Percentiles rank a stretch among this genome's conserved stretches.
phyloP scores from a whole-genome alignment of 2,797 vertebrate genomes.

The Pantherophis alleghaniensis region DNA sequence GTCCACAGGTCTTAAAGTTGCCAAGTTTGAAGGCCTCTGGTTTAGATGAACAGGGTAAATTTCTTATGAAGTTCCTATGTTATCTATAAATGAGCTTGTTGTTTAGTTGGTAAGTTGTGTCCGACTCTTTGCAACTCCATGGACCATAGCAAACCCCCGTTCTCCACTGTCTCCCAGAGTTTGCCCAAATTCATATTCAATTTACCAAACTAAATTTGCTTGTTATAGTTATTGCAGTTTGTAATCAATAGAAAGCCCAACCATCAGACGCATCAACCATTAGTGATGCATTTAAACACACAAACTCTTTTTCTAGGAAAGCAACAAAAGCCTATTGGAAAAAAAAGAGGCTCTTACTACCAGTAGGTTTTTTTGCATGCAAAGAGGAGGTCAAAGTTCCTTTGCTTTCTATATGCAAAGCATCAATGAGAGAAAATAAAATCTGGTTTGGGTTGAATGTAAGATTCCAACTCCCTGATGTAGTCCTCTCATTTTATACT shows the following conservation, averaged over 20 bases:
- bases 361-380: not conserved
- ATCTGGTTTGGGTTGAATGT: not conserved
- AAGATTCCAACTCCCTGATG: too few relatives aligned
- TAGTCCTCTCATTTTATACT: not conserved
- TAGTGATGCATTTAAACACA: constrained; percentile 39
- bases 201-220: not conserved
- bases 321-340: not conserved
- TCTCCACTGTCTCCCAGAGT: not conserved
- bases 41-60: constrained; percentile 16
- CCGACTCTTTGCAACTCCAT: not conserved
- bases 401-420: not conserved
- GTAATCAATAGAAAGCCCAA: not conserved
- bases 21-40: too few relatives aligned
- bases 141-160: not conserved
- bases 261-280: not conserved
- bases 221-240: not conserved
- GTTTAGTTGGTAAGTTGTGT: not conserved
- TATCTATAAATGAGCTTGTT: constrained; percentile 43
- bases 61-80: constrained; percentile 36
- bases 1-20: too few relatives aligned
- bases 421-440: not conserved
- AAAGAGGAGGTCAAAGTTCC: not conserved
- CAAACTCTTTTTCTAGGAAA: constrained; percentile 1
- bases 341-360: not conserved
- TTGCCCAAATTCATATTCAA: not conserved